These are phyloP conservation scores for Zygothrica quintamaculata DNA, from an alignment of 2,888 invertebrate genomes.

Conservation along the genomic window DNA sequence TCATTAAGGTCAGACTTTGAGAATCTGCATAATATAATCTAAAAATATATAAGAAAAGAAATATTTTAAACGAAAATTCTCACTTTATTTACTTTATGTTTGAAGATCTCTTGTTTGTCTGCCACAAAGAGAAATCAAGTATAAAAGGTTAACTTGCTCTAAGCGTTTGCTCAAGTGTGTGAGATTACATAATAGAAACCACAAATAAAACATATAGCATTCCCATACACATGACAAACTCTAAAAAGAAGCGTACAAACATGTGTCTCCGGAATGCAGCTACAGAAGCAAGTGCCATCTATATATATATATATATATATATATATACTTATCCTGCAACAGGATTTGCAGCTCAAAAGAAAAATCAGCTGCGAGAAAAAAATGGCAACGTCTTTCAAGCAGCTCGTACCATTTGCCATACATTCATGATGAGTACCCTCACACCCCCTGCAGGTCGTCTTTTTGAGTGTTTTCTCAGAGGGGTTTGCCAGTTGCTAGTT, in stretches of 20 bases:
- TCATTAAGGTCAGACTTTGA: background rate
- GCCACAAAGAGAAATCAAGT: conserved; percentile 12
- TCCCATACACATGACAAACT: conserved; percentile 39
- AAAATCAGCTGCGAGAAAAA: conserved; percentile 33
- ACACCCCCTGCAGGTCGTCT: conserved; percentile 25
- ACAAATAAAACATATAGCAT: conserved; percentile 72
- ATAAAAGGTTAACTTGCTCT: conserved; percentile 30
- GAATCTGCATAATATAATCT: too few species aligned
- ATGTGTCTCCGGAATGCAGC: conserved; percentile 49
- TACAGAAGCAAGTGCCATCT: conserved; percentile 24
- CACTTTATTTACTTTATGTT: conserved; percentile 53
- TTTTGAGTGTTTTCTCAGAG: background rate
- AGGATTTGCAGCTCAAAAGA: conserved; percentile 34
- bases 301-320: conserved; percentile 9
- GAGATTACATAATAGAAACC: conserved; percentile 67
- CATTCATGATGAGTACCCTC: conserved; percentile 49
- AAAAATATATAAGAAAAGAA: too few species aligned
- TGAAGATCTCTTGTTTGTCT: conserved; percentile 28
- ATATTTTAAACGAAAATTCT: conserved; percentile 55
- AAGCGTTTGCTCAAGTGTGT: conserved; percentile 55
- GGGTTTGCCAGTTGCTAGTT: background rate
- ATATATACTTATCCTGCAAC: conserved; percentile 17
- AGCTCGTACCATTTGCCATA: conserved; percentile 43
- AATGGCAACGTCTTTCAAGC: conserved; percentile 32
- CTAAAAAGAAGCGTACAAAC: conserved; percentile 39